phyloP scores from a whole-genome alignment of 2,113 vertebrate genomes.

The Etia nguti region DNA sequence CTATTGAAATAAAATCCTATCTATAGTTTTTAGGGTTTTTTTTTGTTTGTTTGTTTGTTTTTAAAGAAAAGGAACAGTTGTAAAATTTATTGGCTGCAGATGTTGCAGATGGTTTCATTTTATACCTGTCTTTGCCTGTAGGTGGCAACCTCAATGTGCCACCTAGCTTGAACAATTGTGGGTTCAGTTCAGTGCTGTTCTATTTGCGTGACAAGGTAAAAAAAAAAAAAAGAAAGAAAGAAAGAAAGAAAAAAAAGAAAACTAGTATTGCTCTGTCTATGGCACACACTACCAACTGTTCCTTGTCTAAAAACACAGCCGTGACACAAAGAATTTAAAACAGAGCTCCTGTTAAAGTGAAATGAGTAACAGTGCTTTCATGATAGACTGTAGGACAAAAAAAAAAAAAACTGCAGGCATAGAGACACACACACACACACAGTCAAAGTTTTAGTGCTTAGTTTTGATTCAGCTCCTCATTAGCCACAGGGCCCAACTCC shows the following conservation, averaged over 20 bases:
- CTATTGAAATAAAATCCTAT: background rate
- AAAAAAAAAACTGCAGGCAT: background rate
- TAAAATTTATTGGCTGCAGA: background rate
- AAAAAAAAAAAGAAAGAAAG: background rate
- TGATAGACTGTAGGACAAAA: background rate
- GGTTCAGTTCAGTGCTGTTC: background rate
- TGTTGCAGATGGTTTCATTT: background rate
- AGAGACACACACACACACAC: constrained; percentile 52
- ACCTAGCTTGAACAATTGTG: background rate
- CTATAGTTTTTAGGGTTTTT: no score
- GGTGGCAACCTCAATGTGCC: background rate
- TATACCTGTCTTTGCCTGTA: background rate
- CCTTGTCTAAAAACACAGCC: background rate
- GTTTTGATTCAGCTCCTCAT: constrained; percentile 96
- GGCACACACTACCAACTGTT: background rate
- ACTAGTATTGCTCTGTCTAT: background rate
- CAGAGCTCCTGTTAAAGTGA: background rate
- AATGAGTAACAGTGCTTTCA: constrained; percentile 26
- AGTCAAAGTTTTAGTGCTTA: constrained; percentile 86
- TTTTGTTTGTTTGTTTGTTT: fast-evolving
- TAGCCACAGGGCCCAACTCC: constrained; percentile 92
- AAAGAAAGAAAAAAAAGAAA: background rate
- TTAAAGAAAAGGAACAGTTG: background rate
- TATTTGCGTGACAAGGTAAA: background rate
- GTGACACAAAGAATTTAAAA: background rate